A percentile compares a stretch with the other conserved stretches of the same genome.
These are phyloP conservation scores for Megaceryle alcyon DNA, from an alignment of 2,797 vertebrate genomes.

Conservation along the genomic window DNA sequence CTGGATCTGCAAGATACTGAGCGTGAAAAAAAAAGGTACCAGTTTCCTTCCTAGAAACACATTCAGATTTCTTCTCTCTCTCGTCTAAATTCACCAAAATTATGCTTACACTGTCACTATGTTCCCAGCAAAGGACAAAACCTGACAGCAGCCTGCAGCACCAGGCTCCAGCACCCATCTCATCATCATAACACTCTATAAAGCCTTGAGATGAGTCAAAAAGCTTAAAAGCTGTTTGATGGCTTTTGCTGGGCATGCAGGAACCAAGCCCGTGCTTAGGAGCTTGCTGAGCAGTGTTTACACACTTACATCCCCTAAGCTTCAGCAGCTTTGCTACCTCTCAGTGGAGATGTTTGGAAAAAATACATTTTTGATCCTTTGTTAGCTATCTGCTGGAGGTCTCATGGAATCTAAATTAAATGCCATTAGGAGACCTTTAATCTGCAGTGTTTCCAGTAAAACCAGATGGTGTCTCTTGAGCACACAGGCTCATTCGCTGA, in stretches of 20 bases:
- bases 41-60: background rate
- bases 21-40: background rate
- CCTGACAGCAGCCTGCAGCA: background rate
- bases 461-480: slow-evolving; percentile 48
- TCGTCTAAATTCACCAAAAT: background rate
- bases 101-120: background rate
- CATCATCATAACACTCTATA: background rate
- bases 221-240: background rate
- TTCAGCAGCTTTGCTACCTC: slow-evolving; percentile 25
- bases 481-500: slow-evolving; percentile 1
- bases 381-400: slow-evolving; percentile 35
- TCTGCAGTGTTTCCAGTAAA: slow-evolving; percentile 38
- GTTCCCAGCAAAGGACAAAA: background rate
- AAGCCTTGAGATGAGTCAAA: background rate
- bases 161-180: background rate
- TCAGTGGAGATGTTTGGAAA: slow-evolving; percentile 21
- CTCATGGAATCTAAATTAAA: slow-evolving; percentile 55
- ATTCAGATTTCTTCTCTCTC: background rate
- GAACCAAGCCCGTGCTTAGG: background rate
- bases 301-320: slow-evolving; percentile 9
- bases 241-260: background rate
- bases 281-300: slow-evolving; percentile 47
- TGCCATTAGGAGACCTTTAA: slow-evolving; percentile 52
- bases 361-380: slow-evolving; percentile 49
- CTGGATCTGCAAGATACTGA: background rate